A percentile compares a stretch with the other conserved stretches of the same genome.
These are phyloP conservation scores for Acanthurus lineatus DNA, from an alignment of 2,797 vertebrate species.

Conservation along the genomic window DNA sequence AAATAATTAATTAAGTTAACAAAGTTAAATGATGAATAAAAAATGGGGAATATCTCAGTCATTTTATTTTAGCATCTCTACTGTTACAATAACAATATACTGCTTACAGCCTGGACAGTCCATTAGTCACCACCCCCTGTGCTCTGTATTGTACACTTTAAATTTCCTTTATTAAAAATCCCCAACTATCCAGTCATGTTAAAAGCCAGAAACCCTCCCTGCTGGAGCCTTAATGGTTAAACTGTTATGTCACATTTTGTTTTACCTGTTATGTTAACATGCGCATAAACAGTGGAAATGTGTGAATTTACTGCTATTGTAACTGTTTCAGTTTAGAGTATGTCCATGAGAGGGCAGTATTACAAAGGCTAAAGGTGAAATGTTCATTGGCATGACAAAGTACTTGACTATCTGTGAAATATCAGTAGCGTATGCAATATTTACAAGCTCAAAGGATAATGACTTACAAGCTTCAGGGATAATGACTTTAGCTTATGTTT, in stretches of 20 bases:
- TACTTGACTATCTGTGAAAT: neutral
- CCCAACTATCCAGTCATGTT: no score
- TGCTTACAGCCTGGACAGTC: no score
- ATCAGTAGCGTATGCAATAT: neutral
- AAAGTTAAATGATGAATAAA: neutral
- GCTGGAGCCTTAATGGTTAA: no score
- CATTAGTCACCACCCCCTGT: no score
- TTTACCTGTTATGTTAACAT: neutral
- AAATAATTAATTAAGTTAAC: neutral
- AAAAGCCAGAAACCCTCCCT: no score
- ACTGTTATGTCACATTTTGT: no score
- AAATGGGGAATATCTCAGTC: neutral
- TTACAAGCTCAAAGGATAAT: no score
- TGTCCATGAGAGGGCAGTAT: slow-evolving; percentile 53
- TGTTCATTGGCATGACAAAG: neutral
- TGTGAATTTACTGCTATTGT: neutral
- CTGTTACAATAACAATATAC: no score
- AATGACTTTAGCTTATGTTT: neutral
- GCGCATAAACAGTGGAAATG: neutral
- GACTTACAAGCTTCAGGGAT: no score
- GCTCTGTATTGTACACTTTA: no score
- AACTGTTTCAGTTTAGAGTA: neutral
- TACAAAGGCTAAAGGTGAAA: slow-evolving; percentile 15
- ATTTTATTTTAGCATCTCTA: neutral
- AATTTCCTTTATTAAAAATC: no score